phyloP scores from a whole-genome alignment of 2,113 vertebrate genomes.

The Zosterops hypoxanthus region DNA sequence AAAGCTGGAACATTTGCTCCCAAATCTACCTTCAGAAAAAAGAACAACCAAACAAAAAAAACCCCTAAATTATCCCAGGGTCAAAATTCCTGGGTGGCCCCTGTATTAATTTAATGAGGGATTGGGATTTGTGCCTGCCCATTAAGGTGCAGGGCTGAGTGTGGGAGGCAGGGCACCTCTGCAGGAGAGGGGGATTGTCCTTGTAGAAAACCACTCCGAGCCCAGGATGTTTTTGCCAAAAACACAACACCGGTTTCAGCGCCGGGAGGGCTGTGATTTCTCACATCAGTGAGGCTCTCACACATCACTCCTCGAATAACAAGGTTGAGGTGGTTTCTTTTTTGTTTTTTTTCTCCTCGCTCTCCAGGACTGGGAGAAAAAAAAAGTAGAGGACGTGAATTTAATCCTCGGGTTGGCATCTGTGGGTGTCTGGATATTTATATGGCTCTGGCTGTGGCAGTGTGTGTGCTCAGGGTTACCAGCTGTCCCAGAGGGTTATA shows the following conservation, averaged over 20 bases:
- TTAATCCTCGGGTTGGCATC: conserved; percentile 14
- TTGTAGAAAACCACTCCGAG: background rate
- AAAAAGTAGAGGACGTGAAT: background rate
- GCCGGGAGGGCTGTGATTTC: background rate
- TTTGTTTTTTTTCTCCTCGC: accelerated
- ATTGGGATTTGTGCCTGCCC: background rate
- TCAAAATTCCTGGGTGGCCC: background rate
- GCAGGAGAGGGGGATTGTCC: background rate
- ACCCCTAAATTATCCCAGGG: background rate
- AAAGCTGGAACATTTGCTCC: background rate
- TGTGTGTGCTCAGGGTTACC: conserved; percentile 23
- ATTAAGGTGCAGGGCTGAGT: background rate
- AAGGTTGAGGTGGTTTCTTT: background rate
- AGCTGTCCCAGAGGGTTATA: conserved; percentile 6
- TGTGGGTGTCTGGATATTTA: conserved; percentile 16
- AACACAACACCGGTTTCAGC: accelerated
- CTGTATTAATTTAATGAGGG: background rate
- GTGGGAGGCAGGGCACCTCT: background rate
- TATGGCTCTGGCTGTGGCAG: background rate
- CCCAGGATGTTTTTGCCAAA: background rate
- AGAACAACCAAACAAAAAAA: no score
- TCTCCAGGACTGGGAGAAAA: background rate
- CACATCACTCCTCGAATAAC: background rate
- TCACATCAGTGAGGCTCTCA: background rate
- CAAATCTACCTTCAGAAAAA: background rate